phyloP scores from a whole-genome alignment of 37 sponge, comb jelly and placozoan genomes.

The Axinella damicornis region DNA sequence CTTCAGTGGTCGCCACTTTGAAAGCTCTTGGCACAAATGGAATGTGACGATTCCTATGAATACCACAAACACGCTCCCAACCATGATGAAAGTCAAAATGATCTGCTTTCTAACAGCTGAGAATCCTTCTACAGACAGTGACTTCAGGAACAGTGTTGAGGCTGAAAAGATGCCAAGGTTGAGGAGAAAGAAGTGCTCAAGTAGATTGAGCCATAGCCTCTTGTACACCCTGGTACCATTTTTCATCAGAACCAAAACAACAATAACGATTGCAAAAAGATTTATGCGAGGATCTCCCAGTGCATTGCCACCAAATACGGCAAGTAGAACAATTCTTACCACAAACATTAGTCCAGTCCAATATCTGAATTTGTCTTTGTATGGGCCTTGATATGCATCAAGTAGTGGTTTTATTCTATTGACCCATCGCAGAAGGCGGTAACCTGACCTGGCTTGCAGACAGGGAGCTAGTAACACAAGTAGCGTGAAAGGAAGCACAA shows the following conservation, averaged over 20 bases:
- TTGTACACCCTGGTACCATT: background rate
- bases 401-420: conserved; percentile 8
- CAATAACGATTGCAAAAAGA: background rate
- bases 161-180: background rate
- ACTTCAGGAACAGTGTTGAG: background rate
- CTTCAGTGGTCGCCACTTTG: no score
- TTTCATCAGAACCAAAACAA: background rate
- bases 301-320: background rate
- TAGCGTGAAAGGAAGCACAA: background rate
- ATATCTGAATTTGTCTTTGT: conserved; percentile 4
- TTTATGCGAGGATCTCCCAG: background rate
- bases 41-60: background rate
- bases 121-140: background rate
- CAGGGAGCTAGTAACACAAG: conserved; percentile 9
- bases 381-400: conserved; percentile 16
- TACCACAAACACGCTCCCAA: background rate
- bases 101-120: background rate
- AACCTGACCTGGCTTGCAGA: background rate
- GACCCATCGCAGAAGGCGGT: background rate
- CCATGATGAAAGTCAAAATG: background rate
- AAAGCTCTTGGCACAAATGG: no score
- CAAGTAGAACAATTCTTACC: background rate
- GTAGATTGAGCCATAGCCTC: background rate
- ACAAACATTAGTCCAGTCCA: conserved; percentile 17
- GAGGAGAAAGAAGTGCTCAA: background rate